Evolutionary conservation across 2,888 invertebrate genomes (phyloP), one percentile per base, ranked within the genome.

Genomic region (Scaptomyza polygonia): DNA sequence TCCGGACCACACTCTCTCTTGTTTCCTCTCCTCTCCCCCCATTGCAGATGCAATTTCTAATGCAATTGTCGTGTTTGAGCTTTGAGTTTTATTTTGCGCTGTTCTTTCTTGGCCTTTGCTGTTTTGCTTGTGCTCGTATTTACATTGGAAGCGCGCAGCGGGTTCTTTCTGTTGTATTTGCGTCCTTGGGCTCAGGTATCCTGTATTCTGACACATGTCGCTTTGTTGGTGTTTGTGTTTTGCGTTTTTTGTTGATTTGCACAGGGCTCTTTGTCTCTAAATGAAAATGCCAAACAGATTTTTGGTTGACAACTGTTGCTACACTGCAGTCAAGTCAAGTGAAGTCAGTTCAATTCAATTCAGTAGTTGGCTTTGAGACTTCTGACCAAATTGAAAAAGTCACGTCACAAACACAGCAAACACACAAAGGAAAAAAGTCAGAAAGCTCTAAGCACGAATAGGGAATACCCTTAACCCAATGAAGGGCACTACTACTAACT

Each of bases 31-130:
- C 5, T 32, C 2, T 8, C 25, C 9, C 18, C 7, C 0, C 25
- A 32, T 42, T 32, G 25, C 45, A 44, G 53, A 25, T 64, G 49
- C 56, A 48, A 57, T 61, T 47, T 47, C 51, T 77, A 73, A 73
- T 73, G 78, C 77, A 73, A 67, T 73, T 77, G 52, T 72, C 49
- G 51, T 73, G 72, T 65, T 72, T 65, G 54, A 49, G 18, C 73
- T 67, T 59, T 49, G 12, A 56, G 42, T 40, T 43, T 53, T 48
- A 11, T 43, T 42, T 57, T 42, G 43, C 36, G 53, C 43, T 47
- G 45, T 55, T 40, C 52, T 27, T 47, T 39, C 56, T 18, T 44
- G 44, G 57, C 54, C 52, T 52, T 47, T 29, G 7, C 39, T 62
- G 43, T 51, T 44, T 44, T 49, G 29, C n/a, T 42, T 63, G 39